Conservation (phyloP, 2,797 vertebrate species). For the Sebastes itinus region DNA sequence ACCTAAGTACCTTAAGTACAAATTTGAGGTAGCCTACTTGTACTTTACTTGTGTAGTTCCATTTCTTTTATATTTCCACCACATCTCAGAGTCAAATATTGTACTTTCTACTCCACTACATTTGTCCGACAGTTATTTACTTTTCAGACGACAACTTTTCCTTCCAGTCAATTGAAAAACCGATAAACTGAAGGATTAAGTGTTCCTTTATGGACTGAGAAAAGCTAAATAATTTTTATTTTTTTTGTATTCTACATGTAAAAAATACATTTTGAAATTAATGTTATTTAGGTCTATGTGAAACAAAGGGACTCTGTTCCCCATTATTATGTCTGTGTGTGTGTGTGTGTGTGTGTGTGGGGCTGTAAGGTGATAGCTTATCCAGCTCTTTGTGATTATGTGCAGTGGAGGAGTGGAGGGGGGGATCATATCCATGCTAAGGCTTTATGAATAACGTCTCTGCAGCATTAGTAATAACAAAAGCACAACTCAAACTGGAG, state of each 20-base stretch:
- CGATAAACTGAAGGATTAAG: background rate
- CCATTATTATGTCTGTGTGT: background rate
- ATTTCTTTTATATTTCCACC: too few relatives aligned
- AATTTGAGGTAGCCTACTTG: background rate
- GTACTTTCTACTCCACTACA: background rate
- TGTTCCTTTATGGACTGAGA: background rate
- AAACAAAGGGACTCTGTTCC: background rate
- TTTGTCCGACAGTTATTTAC: background rate
- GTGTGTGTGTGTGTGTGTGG: background rate
- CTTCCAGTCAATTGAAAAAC: background rate
- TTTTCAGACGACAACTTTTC: background rate
- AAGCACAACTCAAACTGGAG: slow-evolving; percentile 82
- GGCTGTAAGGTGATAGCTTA: slow-evolving; percentile 16
- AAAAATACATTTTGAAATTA: too few relatives aligned
- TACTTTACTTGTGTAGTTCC: too few relatives aligned
- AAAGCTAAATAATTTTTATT: background rate
- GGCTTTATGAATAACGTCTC: slow-evolving; percentile 78
- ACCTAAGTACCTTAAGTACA: background rate
- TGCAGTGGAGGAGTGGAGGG: background rate
- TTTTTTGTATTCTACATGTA: too few relatives aligned
- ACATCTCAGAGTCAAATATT: background rate
- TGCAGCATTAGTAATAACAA: slow-evolving; percentile 73
- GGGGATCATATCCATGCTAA: slow-evolving; percentile 21
- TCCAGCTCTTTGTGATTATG: slow-evolving; percentile 32
- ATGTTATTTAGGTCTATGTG: background rate